Conservation (phyloP, 2,888 invertebrate species). For the Priocnemis perturbator region DNA sequence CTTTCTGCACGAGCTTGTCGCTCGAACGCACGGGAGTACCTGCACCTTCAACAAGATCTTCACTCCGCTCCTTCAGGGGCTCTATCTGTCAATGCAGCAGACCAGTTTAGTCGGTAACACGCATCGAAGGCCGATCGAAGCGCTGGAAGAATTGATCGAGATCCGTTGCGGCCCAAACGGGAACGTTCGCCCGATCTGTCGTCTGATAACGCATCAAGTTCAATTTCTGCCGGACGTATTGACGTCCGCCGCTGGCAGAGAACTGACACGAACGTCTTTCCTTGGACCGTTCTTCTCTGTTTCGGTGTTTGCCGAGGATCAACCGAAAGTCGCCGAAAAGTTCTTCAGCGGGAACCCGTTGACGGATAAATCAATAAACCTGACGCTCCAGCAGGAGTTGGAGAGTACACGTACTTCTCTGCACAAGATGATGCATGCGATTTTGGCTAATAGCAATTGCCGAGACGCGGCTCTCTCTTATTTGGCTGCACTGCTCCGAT, state of each 20-base stretch:
- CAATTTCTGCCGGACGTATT: constrained; percentile 86
- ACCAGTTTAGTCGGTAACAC: constrained; percentile 83
- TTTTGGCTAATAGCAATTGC: constrained; percentile 88
- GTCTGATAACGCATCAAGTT: constrained; percentile 80
- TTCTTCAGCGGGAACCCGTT: constrained; percentile 79
- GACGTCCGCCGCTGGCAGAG: constrained; percentile 88
- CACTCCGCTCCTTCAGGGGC: constrained; percentile 82
- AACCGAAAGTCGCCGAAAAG: constrained; percentile 90
- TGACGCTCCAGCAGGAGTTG: constrained; percentile 86
- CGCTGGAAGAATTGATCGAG: constrained; percentile 88
- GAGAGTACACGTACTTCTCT: constrained; percentile 86
- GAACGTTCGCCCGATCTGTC: constrained; percentile 86
- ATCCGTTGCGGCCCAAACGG: constrained; percentile 83
- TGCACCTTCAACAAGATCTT: constrained; percentile 80
- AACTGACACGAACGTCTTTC: constrained; percentile 89
- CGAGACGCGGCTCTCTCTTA: constrained; percentile 88
- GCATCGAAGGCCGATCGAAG: constrained; percentile 82
- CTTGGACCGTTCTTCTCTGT: constrained; percentile 95
- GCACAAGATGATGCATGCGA: constrained; percentile 88
- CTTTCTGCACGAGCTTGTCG: constrained; percentile 83
- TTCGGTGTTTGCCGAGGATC: constrained; percentile 95
- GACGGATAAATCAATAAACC: constrained; percentile 81
- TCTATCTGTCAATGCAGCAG: constrained; percentile 82
- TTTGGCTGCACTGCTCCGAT: constrained; percentile 84
- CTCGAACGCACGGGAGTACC: constrained; percentile 80